Base-by-base conservation (phyloP, 2,888 invertebrate genomes). In the Spilarctia lutea region DNA sequence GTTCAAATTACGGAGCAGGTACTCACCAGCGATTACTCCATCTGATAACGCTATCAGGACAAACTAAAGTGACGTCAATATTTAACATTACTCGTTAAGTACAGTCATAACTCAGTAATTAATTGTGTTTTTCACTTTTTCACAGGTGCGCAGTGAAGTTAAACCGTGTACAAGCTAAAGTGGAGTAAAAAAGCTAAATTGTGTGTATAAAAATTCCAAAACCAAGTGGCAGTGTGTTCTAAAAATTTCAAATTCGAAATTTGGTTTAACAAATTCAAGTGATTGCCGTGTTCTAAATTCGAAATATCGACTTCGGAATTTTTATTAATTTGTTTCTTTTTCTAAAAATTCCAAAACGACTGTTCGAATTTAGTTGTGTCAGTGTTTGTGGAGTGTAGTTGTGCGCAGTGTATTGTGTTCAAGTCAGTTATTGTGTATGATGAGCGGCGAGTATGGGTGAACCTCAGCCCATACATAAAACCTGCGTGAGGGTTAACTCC, bases 381-480 rank as follows among this genome's bases (percentile, higher is more conserved):
- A 65, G 76, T 78, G 75, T 24, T 33, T 3, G 63, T 30, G 72
- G 60, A 74, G 66, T 72, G 65, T 68, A 65, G 77, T 78, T 76
- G 75, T 67, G 71, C 77, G 75, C 66, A 81, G 82, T 82, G 82
- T 69, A 39, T 79, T 75, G 83, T 74, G 73, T 74, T 75, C 76
- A 79, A 80, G 83, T 81, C 73, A 72, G 65, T 67, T 76, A 78
- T 79, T 82, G 88, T 89, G 91, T 93, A 94, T 94, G 82, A 95
- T 96, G 95, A 88, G 92, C 91, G 88, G 89, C 79, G 94, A 93
- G 86, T 94, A 96, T 96, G 95, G 94, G 88, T 95, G 95, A 95
- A 76, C 87, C 87, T 76, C 88, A 89, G 84, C 87, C 88, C 75
- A 90, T 94, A 81, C 94, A 96, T 82, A 95, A 94, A 87, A 96